phyloP scores from a whole-genome alignment of 2,888 invertebrate species.

The Ectemnius lituratus region DNA sequence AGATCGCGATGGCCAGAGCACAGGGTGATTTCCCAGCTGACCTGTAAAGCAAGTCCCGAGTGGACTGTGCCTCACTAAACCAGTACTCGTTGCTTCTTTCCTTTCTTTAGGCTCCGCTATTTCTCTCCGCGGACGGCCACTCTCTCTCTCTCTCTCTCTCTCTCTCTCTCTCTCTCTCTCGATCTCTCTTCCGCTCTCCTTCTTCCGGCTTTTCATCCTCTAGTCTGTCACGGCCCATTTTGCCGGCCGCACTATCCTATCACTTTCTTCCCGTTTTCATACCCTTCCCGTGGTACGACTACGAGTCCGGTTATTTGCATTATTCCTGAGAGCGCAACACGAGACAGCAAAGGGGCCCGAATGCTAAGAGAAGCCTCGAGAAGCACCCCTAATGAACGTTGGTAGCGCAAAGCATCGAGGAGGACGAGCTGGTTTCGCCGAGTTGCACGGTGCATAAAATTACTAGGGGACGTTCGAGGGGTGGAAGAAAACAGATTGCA shows the following conservation, averaged over 20 bases:
- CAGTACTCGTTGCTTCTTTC: conserved; percentile 47
- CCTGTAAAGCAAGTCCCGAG: conserved; percentile 78
- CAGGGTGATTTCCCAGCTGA: conserved; percentile 80
- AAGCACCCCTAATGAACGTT: not conserved
- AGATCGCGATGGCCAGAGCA: conserved; percentile 75
- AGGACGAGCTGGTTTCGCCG: not conserved
- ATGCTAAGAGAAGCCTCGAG: not conserved
- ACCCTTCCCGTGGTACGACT: not conserved
- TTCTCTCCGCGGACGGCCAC: conserved; percentile 7
- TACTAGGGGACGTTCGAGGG: too few relatives aligned
- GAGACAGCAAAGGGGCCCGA: not conserved
- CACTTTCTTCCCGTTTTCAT: conserved; percentile 27
- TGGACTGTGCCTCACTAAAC: conserved; percentile 64
- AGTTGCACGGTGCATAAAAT: too few relatives aligned
- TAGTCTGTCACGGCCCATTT: not conserved
- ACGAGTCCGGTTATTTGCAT: not conserved
- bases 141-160: conserved; percentile 17
- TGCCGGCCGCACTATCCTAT: conserved; percentile 16
- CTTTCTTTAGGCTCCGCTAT: conserved; percentile 22
- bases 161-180: conserved; percentile 12
- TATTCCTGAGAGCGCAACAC: not conserved
- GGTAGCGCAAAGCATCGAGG: not conserved
- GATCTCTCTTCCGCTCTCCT: conserved; percentile 16
- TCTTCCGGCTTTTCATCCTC: conserved; percentile 6
- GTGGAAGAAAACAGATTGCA: not conserved